Conservation (phyloP, 2,113 vertebrate species). For the Glareola pratincola region DNA sequence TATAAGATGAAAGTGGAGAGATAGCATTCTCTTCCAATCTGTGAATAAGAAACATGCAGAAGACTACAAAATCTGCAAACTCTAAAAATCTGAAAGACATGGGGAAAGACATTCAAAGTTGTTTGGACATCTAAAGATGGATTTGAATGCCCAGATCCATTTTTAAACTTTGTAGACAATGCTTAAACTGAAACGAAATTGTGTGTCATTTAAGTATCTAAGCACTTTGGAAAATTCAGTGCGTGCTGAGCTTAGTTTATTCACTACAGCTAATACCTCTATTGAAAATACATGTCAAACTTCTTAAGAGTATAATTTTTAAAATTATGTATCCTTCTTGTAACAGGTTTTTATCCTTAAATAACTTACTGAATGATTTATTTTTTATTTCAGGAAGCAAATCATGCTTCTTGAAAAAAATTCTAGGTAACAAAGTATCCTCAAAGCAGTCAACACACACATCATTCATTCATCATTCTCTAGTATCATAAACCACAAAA, state of each 20-base stretch:
- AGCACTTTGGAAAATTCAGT: background rate
- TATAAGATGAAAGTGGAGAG: background rate
- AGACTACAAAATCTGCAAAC: background rate
- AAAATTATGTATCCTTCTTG: rapidly evolving
- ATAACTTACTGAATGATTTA: background rate
- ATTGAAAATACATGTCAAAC: background rate
- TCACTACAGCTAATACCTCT: too few species aligned
- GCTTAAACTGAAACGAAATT: background rate
- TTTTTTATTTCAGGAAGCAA: background rate
- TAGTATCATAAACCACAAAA: background rate
- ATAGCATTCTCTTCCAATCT: background rate
- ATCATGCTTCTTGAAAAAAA: background rate
- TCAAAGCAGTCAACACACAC: background rate
- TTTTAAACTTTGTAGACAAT: background rate
- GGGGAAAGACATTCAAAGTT: background rate
- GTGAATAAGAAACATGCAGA: background rate
- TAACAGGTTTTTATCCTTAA: background rate
- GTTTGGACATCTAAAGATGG: background rate
- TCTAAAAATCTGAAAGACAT: background rate
- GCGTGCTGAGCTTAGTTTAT: background rate
- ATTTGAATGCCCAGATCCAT: background rate
- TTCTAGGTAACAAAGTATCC: background rate
- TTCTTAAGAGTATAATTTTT: background rate
- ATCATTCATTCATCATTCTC: background rate
- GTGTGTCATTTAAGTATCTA: rapidly evolving